Base-by-base conservation (phyloP, 2,888 invertebrate genomes). In the Ornithoptera priamus region DNA sequence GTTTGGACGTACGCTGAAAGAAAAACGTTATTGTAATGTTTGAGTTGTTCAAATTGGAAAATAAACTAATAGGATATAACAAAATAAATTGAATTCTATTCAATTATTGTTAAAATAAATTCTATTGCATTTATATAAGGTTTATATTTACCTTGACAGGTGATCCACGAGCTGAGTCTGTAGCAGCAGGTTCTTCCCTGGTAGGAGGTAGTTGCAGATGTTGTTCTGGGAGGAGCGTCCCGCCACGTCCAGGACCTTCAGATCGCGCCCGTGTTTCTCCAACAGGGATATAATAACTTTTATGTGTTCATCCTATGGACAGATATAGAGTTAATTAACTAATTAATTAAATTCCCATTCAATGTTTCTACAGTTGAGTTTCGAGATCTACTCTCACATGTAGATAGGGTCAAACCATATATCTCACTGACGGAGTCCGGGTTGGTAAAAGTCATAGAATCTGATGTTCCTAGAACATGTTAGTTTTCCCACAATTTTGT, bases 191-290 rank as follows among this genome's bases (percentile, higher is more conserved):
- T 99, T 99, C 90, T 99, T 98, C 15, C 99, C 98, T 0, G 99
- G 99, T 73, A 99, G 93, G 58, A 99, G 90, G 82, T 98, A 99
- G 87, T 99, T 99, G 81, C 99, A 99, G 84, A 99, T 99, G 81
- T 99, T 98, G 90, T 99, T 99, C 90, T 99, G 99, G 12, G 99
- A 99, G 30, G 98, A 98, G 59, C 99, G 94, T 6, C 99, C 99
- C 0, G 99, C 99, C 0, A 99, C 99, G 86, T 99, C 99, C 73
- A 99, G 89, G 0, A 99, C 99, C 91, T 99, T 99, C 0, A 99
- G 99, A 90, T 99, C 99, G 2, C 99, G 93, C 0, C 99, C 99
- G 86, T 99, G 99, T 84, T 99, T 99, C 87, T 99, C 99, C 42
- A 99, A 93, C 24, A 99, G 93, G 0, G 99, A 99, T 76, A 99